Base-by-base conservation (phyloP, 1,140 invertebrate genomes). In the Caligus rogercresseyi region DNA sequence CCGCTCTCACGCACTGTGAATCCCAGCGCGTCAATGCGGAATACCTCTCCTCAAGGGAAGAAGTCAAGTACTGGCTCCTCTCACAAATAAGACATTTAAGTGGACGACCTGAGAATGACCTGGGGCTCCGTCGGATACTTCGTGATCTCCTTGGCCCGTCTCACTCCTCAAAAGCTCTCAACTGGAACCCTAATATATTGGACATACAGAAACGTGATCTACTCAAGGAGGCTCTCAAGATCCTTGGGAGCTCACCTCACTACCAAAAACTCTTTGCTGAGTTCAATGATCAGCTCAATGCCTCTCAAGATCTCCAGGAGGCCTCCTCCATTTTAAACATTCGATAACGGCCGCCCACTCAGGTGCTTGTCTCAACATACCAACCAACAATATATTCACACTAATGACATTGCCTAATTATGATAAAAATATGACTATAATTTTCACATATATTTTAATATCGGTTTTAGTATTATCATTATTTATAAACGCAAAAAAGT, bases 201-300 rank as follows among this genome's bases (percentile, higher is more conserved):
- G 4, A n/a, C 4, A 18, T 60, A 25, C 16, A 60, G 20, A 60
- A 60, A 31, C 24, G 26, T 14, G 26, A 60, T n/a, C 26, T 60
- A 18, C 24, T 60, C 18, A 60, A 60, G 16, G 24, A 18, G 7
- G 57, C 23, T 11, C 26, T 60, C 13, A 60, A 26, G 57, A 25
- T 60, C 16, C 18, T 60, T 15, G 26, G 18, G 18, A n/a, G 24
- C 20, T 25, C 21, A 18, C 24, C 26, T 16, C 14, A 60, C n/a
- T 60, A 24, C 15, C 57, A 60, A 19, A 25, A 25, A 3, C 57
- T 60, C 43, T 31, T 25, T 31, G 26, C 26, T 16, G 57, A 60
- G 21, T 60, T 25, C 20, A 18, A 60, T 26, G 26, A 31, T 43
- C 57, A 60, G 61, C 63, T 63, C 25, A 52, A 63, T 64, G 15